Conservation (phyloP, 2,113 vertebrate genomes). For the Alosa alosa region DNA sequence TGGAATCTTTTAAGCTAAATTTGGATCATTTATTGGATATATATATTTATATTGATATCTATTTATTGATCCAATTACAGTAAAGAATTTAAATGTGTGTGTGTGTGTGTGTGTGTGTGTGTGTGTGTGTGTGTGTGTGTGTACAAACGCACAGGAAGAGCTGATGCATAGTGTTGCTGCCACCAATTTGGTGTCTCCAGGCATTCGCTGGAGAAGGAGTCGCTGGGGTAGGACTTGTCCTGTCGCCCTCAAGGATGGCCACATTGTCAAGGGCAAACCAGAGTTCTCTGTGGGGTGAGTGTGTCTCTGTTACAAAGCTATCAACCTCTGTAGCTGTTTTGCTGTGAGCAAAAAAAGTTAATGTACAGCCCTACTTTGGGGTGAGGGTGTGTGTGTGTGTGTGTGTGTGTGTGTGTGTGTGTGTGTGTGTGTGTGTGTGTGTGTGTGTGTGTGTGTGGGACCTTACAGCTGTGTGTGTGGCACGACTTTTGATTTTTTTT, state of each 20-base stretch:
- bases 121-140: not conserved
- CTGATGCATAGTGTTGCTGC: conserved; percentile 73
- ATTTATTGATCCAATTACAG: too few relatives aligned
- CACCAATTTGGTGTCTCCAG: conserved; percentile 66
- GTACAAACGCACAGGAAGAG: conserved; percentile 72
- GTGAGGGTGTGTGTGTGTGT: not conserved
- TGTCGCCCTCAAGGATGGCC: conserved; percentile 83
- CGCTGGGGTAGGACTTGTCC: conserved; percentile 85
- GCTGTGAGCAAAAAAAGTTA: too few relatives aligned
- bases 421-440: too few relatives aligned
- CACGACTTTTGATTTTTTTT: not conserved
- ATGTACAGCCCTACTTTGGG: not conserved
- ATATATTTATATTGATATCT: too few relatives aligned
- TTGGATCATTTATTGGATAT: too few relatives aligned
- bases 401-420: too few relatives aligned
- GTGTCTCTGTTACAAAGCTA: not conserved
- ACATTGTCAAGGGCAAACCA: conserved; percentile 70
- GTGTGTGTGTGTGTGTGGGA: too few relatives aligned
- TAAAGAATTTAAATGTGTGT: not conserved
- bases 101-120: not conserved
- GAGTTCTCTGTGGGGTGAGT: conserved; percentile 78
- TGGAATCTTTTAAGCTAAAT: too few relatives aligned
- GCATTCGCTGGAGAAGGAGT: conserved; percentile 86
- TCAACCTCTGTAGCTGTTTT: not conserved
- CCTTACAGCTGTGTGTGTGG: not conserved